Base-by-base conservation (phyloP, 2,113 vertebrate genomes). In the Micromys minutus region DNA sequence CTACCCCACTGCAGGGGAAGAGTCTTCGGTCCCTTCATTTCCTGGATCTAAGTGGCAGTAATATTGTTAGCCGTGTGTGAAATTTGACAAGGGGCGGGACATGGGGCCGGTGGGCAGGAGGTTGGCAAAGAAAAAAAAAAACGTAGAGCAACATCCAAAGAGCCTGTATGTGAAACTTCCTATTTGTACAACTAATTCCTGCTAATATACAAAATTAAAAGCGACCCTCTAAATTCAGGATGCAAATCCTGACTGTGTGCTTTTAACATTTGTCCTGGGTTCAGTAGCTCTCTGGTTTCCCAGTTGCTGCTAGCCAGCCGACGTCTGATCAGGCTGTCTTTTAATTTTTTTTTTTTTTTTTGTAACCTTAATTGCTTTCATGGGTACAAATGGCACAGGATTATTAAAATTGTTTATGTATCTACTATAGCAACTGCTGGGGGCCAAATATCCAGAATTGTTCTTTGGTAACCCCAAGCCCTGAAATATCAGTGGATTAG, bases 381-480 rank as follows among this genome's bases (percentile, higher is more conserved):
- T 75, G 16, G 17, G 31, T 74, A 47, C 31, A 81, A 92, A 89
- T 22, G 77, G 61, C 72, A 91, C 61, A 93, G 24, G 76, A 90
- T 94, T 79, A 90, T 85, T 83, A 65, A 85, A 77, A 74, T 65
- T 94, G 24, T 94, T 92, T 86, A 83, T 39, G 3, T 52, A 57
- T 93, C 52, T 86, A 36, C n/a, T 83, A 3, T n/a, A 61, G 75
- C 47, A 77, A 57, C 19, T 81, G 65, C 34, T 90, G 34, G 72
- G 34, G 76, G 21, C 7, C 65, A 81, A 22, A 45, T 72, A 45
- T 34, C 17, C 79, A 93, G 34, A 93, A 76, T 90, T 84, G 52
- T 16, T n/a, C n/a, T 19, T 7, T 26, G 19, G 31, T 75, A 89
- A 52, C 45, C 29, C 87, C 79, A 69, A 80, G 57, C 36, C 10